These are phyloP conservation scores for Andrena flavipes DNA, from an alignment of 2,888 invertebrate genomes.

Conservation along the genomic window DNA sequence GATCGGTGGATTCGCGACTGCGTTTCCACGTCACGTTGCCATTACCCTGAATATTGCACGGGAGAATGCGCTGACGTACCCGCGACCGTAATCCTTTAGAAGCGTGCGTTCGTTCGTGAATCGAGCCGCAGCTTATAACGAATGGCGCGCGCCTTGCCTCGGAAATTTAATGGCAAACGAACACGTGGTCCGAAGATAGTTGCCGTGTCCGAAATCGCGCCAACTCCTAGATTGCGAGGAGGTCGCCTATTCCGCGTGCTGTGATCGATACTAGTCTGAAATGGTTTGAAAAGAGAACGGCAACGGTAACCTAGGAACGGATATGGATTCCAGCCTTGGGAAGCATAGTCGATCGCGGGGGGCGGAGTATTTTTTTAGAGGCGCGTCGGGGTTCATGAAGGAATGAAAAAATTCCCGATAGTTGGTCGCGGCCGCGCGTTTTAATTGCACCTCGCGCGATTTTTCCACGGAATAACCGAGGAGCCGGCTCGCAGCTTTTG, in stretches of 20 bases:
- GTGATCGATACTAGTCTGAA: neutral
- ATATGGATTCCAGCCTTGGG: neutral
- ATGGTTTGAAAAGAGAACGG: neutral
- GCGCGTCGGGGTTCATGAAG: neutral
- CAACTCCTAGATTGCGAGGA: too few species aligned
- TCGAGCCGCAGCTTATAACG: conserved; percentile 34
- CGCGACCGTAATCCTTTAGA: conserved; percentile 61
- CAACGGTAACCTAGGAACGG: neutral
- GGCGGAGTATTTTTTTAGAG: neutral
- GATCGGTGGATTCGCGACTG: conserved; percentile 44
- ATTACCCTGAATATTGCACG: conserved; percentile 68
- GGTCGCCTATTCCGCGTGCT: too few species aligned
- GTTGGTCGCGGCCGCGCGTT: conserved; percentile 21
- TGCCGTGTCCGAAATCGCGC: neutral
- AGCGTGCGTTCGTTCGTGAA: conserved; percentile 52
- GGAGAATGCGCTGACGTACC: conserved; percentile 29
- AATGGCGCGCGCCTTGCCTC: conserved; percentile 19
- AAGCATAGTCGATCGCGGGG: too few species aligned
- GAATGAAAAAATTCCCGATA: conserved; percentile 44
- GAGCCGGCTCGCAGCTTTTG: conserved; percentile 38
- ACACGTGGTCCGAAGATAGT: neutral
- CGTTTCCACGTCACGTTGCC: conserved; percentile 40
- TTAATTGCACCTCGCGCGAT: conserved; percentile 39
- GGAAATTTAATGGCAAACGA: conserved; percentile 3
- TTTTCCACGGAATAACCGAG: conserved; percentile 44